phyloP scores from a whole-genome alignment of 2,797 vertebrate species.

The Poeciliopsis turneri region DNA sequence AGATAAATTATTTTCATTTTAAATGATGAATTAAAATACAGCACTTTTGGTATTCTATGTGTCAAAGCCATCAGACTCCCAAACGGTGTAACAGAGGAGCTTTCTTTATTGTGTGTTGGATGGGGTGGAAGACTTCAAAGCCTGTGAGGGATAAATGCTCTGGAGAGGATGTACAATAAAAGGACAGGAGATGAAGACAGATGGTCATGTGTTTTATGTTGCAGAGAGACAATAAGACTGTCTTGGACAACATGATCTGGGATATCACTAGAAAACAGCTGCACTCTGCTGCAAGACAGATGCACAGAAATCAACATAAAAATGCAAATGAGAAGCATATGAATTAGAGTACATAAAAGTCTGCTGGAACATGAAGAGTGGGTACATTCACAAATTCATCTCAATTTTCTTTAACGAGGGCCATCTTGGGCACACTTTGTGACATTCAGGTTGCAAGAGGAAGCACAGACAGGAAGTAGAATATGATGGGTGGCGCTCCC shows the following conservation, averaged over 20 bases:
- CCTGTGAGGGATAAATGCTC: conserved; percentile 1
- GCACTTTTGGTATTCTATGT: not conserved
- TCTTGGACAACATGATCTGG: conserved; percentile 4
- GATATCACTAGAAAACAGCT: conserved; percentile 35
- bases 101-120: not conserved
- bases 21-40: not conserved
- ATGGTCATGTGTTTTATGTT: conserved; percentile 20
- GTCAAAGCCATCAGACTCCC: not conserved
- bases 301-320: conserved; percentile 8
- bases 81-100: not conserved
- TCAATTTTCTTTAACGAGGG: not conserved
- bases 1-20: not conserved
- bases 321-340: conserved; percentile 32
- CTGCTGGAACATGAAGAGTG: not conserved
- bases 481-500: not conserved
- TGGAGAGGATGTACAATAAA: conserved; percentile 16
- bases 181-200: conserved; percentile 20
- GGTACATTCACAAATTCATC: not conserved
- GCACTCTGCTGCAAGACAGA: conserved; percentile 17
- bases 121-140: not conserved
- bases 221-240: conserved; percentile 12
- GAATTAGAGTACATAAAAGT: not conserved
- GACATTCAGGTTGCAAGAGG: not conserved
- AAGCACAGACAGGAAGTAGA: not conserved
- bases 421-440: not conserved